Evolutionary conservation across 2,888 invertebrate species (phyloP).

Genomic region (Leptothorax acervorum): DNA sequence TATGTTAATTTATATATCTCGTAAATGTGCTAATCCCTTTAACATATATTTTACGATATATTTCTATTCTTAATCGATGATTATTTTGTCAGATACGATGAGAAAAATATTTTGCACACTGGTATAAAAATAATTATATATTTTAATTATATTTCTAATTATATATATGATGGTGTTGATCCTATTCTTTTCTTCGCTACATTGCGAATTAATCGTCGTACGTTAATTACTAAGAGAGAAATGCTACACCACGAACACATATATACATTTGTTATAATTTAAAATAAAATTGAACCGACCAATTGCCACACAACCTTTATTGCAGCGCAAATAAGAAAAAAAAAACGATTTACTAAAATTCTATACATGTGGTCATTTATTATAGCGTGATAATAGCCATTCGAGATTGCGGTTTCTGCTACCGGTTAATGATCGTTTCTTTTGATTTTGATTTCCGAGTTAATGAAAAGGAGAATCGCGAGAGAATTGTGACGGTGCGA

Average conservation of each 20-base stretch:
- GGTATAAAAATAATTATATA: constrained; percentile 4
- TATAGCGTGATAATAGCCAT: constrained; percentile 6
- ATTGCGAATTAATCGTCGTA: constrained; percentile 1
- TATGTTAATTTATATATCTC: constrained; percentile 14
- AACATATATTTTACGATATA: neutral
- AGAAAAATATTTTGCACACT: neutral
- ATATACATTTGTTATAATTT: neutral
- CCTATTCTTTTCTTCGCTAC: neutral
- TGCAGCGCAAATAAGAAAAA: constrained; percentile 2
- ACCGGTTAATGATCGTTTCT: neutral
- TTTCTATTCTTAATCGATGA: neutral
- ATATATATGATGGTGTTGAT: neutral
- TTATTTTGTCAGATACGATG: neutral
- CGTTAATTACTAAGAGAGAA: neutral
- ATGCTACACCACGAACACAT: neutral
- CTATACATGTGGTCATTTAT: constrained; percentile 21
- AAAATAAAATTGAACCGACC: constrained; percentile 8
- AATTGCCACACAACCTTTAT: neutral
- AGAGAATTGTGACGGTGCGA: neutral
- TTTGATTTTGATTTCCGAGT: constrained; percentile 20
- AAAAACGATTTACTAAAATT: constrained; percentile 47
- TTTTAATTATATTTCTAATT: neutral
- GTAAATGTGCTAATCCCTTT: neutral
- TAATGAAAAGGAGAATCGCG: constrained; percentile 10
- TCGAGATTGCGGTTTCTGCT: constrained; percentile 19